Evolutionary conservation across 1,140 invertebrate genomes (phyloP), one percentile per base, ranked within the genome.

Genomic region (Tetramorium simillimum): DNA sequence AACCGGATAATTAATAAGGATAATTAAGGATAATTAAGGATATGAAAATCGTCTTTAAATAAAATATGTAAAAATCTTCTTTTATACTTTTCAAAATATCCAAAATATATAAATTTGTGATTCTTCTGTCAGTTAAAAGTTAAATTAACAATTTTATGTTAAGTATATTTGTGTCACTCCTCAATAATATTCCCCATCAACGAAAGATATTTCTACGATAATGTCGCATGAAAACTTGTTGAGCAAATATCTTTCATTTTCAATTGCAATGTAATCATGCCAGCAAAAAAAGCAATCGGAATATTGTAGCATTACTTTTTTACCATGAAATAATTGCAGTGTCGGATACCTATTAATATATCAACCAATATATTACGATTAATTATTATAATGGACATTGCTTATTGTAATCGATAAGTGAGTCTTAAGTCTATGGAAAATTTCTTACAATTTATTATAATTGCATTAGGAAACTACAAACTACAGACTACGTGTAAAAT

Each of bases 1-100:
- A 60, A 24, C 18, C 21, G 9, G 7, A 46, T 78, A 78, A 78
- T 63, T 63, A 5, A 10, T 53, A 73, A 82, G n/a, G n/a, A n/a
- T n/a, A n/a, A n/a, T n/a, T n/a, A n/a, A n/a, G n/a, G n/a, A n/a
- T n/a, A n/a, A n/a, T 33, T 33, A 33, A 33, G 3, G 43, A n/a
- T 24, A 24, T 3, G 43, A 70, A 81, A 37, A 69, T 18, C 3
- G 2, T 10, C 12, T 28, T 12, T n/a, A 2, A 81, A 70, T 49
- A 56, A 73, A 43, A 53, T 40, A 33, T 21, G 2, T 37, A 5
- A 37, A 60, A 21, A 43, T n/a, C 5, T 84, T 21, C 2, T 49
- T 60, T 46, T 33, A 7, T 24, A 69, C 51, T 14, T 40, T 82
- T 72, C 0, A 21, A 37, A 3, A 12, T 77, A 10, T 49, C 24